Evolutionary conservation across 2,888 invertebrate species (phyloP).

Genomic region (Pseudococcus jackbeardsleyi): DNA sequence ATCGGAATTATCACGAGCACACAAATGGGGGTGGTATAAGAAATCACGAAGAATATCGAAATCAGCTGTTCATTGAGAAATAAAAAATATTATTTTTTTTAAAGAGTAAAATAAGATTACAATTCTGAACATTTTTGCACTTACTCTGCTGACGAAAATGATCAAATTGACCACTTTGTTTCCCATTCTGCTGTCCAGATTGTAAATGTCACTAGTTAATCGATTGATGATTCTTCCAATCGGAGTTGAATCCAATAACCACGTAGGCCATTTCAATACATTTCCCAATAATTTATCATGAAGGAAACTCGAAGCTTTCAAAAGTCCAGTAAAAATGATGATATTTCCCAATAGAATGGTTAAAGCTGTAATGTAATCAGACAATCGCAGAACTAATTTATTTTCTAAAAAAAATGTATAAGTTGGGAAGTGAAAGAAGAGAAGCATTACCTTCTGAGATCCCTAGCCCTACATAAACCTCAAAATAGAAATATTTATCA

Average conservation of each 20-base stretch:
- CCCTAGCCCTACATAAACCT: neutral
- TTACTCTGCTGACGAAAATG: neutral
- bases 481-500: constrained; percentile 38
- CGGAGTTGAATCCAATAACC: constrained; percentile 73
- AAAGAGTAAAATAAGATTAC: neutral
- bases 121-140: neutral
- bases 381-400: neutral
- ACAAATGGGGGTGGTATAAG: constrained; percentile 7
- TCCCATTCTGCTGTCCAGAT: constrained; percentile 74
- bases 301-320: constrained; percentile 72
- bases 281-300: constrained; percentile 65
- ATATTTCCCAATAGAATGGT: neutral
- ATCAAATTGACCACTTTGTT: neutral
- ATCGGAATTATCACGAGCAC: neutral
- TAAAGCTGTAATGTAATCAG: neutral
- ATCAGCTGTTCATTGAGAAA: neutral
- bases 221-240: constrained; percentile 71
- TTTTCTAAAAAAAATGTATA: neutral
- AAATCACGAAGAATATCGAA: constrained; percentile 17
- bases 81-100: neutral
- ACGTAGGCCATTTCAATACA: constrained; percentile 74
- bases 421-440: neutral
- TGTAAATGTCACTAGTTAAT: constrained; percentile 77
- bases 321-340: neutral
- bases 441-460: neutral